phyloP scores from a whole-genome alignment of 2,888 invertebrate species.

The Apeira syringaria region DNA sequence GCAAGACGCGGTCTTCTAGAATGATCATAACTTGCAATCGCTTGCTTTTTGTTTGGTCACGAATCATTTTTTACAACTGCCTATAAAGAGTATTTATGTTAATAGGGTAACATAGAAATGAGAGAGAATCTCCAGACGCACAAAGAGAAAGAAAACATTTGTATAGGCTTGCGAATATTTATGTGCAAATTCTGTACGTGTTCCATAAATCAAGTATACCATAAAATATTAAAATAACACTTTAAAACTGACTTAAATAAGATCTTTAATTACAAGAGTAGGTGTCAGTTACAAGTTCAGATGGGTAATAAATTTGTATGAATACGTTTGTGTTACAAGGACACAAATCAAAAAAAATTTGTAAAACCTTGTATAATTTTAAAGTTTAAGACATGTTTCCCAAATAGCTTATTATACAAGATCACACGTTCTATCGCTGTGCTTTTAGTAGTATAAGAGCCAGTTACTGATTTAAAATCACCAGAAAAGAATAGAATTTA shows the following conservation, averaged over 20 bases:
- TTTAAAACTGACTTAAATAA: not conserved
- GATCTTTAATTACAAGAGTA: not conserved
- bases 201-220: conserved; percentile 28
- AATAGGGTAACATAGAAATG: conserved; percentile 9
- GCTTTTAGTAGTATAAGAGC: too few species aligned
- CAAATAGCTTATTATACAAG: too few species aligned
- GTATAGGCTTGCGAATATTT: conserved; percentile 13
- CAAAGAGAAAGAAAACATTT: not conserved
- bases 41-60: conserved; percentile 40
- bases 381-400: too few species aligned
- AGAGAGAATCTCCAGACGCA: not conserved
- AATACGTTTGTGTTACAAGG: too few species aligned
- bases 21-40: conserved; percentile 58
- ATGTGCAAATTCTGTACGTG: conserved; percentile 30
- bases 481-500: too few species aligned
- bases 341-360: too few species aligned
- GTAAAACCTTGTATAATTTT: too few species aligned
- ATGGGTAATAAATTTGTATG: not conserved
- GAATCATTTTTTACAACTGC: conserved; percentile 4
- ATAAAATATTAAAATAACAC: not conserved
- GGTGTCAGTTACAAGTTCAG: not conserved
- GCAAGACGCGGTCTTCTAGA: conserved; percentile 36
- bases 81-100: conserved; percentile 15
- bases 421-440: too few species aligned
- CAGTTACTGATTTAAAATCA: too few species aligned